Evolutionary conservation across 35 echinoderm and acorn worm species (phyloP), one percentile per base, ranked within the genome.

Genomic region (Heliocidaris erythrogramma): DNA sequence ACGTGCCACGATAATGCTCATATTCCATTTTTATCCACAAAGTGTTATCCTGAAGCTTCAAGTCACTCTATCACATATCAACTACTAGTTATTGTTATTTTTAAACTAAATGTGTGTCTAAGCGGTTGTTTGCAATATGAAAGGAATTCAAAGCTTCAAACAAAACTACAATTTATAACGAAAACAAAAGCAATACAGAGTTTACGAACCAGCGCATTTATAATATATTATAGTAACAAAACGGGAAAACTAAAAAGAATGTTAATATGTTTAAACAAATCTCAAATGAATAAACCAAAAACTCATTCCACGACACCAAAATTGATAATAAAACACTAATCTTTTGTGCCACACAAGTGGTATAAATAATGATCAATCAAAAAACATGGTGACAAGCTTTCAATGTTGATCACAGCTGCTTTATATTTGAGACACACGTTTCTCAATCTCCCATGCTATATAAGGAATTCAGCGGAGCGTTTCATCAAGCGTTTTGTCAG

Each of bases 161-260:
- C 65, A 78, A 78, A 78, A 78, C 5, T 0, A 78, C 27, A 7
- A 78, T 78, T 13, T 5, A 78, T 78, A 78, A 78, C 27, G 27
- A 78, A 78, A 78, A 3, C 27, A 0, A 56, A 11, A 56, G 13
- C 14, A 42, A 13, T 56, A 14, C 65, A 78, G 27, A 18, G 18
- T 78, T 78, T 78, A 78, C 65, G 65, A 78, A 78, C 65, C 65
- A 78, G 65, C 65, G 65, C 65, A 21, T n/a, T 78, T n/a, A n/a
- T 78, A 78, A 78, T 78, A 78, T 56, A 78, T 24, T 78, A 4
- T 78, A n/a, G 5, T 78, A 78, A 78, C 65, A 78, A 78, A 78
- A 78, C 3, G 27, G 18, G 65, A 78, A 78, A 7, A 78, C 65
- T 18, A n/a, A 78, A 71, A 78, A 78, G 18, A 78, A 78, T 78